Evolutionary conservation across 2,113 vertebrate species (phyloP).

Genomic region (Crotalus helleri): DNA sequence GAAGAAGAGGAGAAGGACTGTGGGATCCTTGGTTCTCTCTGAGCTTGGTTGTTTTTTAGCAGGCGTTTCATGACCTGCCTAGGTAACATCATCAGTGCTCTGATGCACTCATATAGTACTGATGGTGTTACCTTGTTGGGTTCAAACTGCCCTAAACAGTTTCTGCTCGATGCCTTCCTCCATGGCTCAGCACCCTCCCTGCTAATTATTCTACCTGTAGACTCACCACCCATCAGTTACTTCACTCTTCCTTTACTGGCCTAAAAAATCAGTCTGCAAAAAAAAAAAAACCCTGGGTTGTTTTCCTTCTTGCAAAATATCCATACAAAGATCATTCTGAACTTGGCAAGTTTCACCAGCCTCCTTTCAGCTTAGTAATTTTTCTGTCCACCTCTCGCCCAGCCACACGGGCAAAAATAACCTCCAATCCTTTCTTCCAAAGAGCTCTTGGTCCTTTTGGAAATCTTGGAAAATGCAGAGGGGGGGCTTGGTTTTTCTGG

Average conservation of each 20-base stretch:
- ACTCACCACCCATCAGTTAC: not conserved
- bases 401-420: not conserved
- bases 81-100: not conserved
- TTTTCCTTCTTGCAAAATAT: not conserved
- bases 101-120: not conserved
- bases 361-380: not conserved
- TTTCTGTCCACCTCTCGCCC: conserved; percentile 1
- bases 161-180: not conserved
- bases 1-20: too few species aligned
- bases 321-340: not conserved
- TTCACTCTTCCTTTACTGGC: not conserved
- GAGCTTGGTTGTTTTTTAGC: not conserved
- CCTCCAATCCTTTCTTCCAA: conserved; percentile 34
- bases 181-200: not conserved
- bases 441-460: conserved; percentile 25
- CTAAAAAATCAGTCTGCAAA: not conserved
- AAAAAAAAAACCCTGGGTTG: not conserved
- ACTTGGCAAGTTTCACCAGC: not conserved
- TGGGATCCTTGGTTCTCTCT: too few species aligned
- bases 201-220: not conserved
- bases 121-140: not conserved
- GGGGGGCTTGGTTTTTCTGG: conserved; percentile 39
- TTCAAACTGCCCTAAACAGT: not conserved
- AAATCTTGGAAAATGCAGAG: conserved; percentile 1
- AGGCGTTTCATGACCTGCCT: not conserved